These are phyloP conservation scores for Amblyornis subalaris DNA, from an alignment of 2,113 vertebrate genomes.

Conservation along the genomic window DNA sequence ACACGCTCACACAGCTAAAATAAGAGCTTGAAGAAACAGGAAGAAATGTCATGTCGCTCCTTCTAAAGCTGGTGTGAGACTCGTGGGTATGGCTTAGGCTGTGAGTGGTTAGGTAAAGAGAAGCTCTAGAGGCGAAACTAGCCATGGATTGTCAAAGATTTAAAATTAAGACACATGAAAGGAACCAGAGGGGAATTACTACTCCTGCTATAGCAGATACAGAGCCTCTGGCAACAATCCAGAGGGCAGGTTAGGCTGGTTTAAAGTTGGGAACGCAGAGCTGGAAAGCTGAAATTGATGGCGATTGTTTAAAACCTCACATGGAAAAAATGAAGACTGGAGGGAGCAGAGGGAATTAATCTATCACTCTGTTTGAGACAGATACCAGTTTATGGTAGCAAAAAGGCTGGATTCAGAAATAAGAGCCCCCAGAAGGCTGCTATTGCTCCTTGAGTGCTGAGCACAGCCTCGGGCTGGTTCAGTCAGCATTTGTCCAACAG, in stretches of 20 bases:
- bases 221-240: not conserved
- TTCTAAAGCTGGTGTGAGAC: not conserved
- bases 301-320: not conserved
- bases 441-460: not conserved
- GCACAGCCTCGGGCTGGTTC: accelerated
- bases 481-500: not conserved
- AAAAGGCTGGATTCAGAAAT: not conserved
- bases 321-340: not conserved
- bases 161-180: not conserved
- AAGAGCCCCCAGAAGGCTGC: not conserved
- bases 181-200: not conserved
- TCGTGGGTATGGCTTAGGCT: not conserved
- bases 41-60: not conserved
- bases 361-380: not conserved
- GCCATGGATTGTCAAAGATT: not conserved
- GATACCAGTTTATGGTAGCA: not conserved
- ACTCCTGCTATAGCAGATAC: not conserved
- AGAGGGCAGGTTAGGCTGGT: not conserved
- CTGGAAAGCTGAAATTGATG: not conserved
- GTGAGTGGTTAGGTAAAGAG: not conserved
- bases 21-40: not conserved
- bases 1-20: not conserved
- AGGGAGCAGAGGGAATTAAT: not conserved
- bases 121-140: not conserved
- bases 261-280: not conserved